A percentile compares a stretch with the other conserved stretches of the same genome.
These are phyloP conservation scores for Microdon myrmicae DNA, from an alignment of 2,888 invertebrate genomes.

Conservation along the genomic window DNA sequence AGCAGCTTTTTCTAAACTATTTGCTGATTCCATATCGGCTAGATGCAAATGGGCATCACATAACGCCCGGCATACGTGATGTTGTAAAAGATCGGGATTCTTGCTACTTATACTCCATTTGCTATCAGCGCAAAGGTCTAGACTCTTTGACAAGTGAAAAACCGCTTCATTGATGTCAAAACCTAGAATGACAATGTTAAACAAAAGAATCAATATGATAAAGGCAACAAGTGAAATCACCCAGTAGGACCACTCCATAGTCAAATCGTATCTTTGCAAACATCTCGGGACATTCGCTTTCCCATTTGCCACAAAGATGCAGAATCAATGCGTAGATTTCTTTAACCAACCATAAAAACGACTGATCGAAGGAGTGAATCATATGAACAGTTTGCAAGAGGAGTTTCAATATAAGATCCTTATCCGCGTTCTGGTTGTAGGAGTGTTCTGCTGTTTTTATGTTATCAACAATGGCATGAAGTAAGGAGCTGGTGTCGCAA, in stretches of 20 bases:
- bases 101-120: constrained; percentile 31
- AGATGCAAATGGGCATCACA: constrained; percentile 19
- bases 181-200: too few species aligned
- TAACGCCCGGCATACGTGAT: constrained; percentile 23
- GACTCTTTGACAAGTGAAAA: constrained; percentile 3
- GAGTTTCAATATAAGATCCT: constrained; percentile 48
- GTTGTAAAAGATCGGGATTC: constrained; percentile 17
- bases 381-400: constrained; percentile 56
- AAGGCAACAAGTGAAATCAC: too few species aligned
- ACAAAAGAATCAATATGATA: too few species aligned
- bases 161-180: constrained; percentile 29
- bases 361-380: constrained; percentile 24
- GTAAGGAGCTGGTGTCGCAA: constrained; percentile 48
- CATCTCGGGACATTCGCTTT: constrained; percentile 4
- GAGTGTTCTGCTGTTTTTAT: constrained; percentile 57
- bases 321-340: constrained; percentile 28
- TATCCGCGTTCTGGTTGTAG: constrained; percentile 11
- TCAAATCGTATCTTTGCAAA: constrained; percentile 23
- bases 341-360: constrained; percentile 30
- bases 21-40: not conserved
- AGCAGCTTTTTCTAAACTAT: constrained; percentile 1
- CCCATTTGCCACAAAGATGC: constrained; percentile 5
- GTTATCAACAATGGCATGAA: constrained; percentile 57
- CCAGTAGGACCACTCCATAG: constrained; percentile 22
- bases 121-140: constrained; percentile 11